These are phyloP conservation scores for Ceratitis capitata DNA, from an alignment of 1,140 invertebrate species.

Conservation along the genomic window DNA sequence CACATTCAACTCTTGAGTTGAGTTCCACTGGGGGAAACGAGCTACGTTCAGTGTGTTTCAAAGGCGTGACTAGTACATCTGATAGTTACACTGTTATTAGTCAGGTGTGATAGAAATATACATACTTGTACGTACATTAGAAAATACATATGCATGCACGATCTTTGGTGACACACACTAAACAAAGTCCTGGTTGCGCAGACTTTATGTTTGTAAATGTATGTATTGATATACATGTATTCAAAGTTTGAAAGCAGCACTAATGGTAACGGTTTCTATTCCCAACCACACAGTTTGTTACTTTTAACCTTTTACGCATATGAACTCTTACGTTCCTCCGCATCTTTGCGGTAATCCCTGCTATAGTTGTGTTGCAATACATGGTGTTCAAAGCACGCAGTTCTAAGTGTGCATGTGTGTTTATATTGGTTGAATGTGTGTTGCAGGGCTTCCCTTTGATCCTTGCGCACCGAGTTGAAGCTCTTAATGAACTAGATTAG, in stretches of 20 bases:
- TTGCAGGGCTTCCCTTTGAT: constrained; percentile 21
- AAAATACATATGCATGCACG: neutral
- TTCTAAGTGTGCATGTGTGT: neutral
- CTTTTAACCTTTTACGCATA: neutral
- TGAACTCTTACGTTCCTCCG: neutral
- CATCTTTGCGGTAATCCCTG: neutral
- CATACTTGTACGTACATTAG: neutral
- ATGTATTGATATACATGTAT: neutral
- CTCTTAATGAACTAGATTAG: constrained; percentile 41
- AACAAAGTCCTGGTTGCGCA: neutral
- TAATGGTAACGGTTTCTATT: neutral
- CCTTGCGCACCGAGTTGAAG: constrained; percentile 13
- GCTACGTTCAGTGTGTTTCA: neutral
- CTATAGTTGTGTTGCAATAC: neutral
- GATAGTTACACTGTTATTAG: constrained; percentile 16
- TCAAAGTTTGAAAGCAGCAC: neutral
- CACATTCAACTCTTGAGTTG: neutral
- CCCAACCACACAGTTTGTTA: neutral
- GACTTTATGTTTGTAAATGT: neutral
- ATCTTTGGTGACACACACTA: neutral
- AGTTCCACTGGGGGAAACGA: neutral
- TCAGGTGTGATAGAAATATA: neutral
- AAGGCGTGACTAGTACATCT: constrained; percentile 4
- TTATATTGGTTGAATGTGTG: neutral
- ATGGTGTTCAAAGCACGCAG: neutral